Evolutionary conservation across 2,113 vertebrate genomes (phyloP), one percentile per base, ranked within the genome.

Genomic region (Paracanthobrama guichenoti): DNA sequence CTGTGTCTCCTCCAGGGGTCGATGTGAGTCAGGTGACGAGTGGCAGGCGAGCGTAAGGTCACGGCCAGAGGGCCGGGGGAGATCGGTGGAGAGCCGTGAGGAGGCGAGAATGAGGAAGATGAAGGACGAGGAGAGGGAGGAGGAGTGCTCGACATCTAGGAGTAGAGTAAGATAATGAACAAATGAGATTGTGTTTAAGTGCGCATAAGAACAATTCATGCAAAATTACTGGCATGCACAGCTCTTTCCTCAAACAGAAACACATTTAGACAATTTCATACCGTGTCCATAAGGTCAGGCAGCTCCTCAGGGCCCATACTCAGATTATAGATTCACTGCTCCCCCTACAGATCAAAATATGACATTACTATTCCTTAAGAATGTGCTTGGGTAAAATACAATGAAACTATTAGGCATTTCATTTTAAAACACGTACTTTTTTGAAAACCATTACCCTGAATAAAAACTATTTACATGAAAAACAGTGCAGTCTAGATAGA

Each of bases 1-100:
- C 95, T 96, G 67, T 96, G 95, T 78, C 95, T 89, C 20, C 95
- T 94, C 91, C 95, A 94, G 0, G 92, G 85, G 35, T 95, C 94
- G 0, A 74, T 84, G 3, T 62, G 73, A 10, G 26, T 57, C 7
- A 85, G 75, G 86, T 88, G 88, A 28, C 86, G 78, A 14, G 31
- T 84, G 79, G 24, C 79, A 0, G 5, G 89, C 85, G 76, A 85
- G 11, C 0, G 91, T 78, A 71, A 88, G 81, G 7, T 86, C 85
- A 10, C 91, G 53, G 4, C 11, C 91, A 60, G 20, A 88, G 84
- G 81, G 90, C 50, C 0, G 84, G 48, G 7, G 89, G 93, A 0
- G 76, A 83, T 28, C 69, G 80, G 82, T 14, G 69, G 87, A 66
- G 87, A 76, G n/a, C 69, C 35, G 12, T 84, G 24, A 57, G 71